phyloP scores from a whole-genome alignment of 1,140 invertebrate species.

The Ceratosolen solmsi region DNA sequence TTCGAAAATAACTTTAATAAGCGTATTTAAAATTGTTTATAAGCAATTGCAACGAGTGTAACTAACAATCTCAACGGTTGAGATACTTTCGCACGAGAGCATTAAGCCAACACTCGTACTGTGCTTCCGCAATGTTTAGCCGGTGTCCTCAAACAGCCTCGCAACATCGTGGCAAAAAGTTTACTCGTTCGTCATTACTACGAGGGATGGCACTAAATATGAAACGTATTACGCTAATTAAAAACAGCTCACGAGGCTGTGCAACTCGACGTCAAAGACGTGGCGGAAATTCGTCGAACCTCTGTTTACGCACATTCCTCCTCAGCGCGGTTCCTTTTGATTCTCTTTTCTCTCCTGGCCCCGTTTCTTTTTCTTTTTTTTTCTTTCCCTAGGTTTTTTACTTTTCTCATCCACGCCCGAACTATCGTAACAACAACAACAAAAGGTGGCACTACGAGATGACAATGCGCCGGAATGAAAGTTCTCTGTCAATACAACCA shows the following conservation, averaged over 20 bases:
- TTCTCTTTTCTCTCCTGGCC: neutral
- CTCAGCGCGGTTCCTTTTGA: neutral
- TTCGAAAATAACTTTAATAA: neutral
- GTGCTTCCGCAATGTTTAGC: neutral
- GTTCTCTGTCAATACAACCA: neutral
- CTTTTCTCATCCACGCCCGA: neutral
- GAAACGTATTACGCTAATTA: constrained; percentile 45
- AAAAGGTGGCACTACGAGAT: constrained; percentile 17
- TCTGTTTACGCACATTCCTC: neutral
- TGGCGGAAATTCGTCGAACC: neutral
- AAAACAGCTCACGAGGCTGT: neutral
- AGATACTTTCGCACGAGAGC: too few relatives aligned
- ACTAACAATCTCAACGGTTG: too few relatives aligned
- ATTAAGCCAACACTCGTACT: neutral
- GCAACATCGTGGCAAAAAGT: neutral
- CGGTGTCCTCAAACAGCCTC: neutral
- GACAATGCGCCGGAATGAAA: neutral
- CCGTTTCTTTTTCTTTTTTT: neutral
- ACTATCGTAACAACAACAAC: too few relatives aligned
- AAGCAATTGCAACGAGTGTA: too few relatives aligned
- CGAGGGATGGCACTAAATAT: neutral
- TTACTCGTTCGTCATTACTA: constrained; percentile 1
- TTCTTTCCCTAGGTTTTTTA: neutral
- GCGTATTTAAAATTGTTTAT: neutral
- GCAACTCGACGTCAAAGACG: neutral